phyloP scores from a whole-genome alignment of 2,797 vertebrate genomes.

The Myripristis murdjan region DNA sequence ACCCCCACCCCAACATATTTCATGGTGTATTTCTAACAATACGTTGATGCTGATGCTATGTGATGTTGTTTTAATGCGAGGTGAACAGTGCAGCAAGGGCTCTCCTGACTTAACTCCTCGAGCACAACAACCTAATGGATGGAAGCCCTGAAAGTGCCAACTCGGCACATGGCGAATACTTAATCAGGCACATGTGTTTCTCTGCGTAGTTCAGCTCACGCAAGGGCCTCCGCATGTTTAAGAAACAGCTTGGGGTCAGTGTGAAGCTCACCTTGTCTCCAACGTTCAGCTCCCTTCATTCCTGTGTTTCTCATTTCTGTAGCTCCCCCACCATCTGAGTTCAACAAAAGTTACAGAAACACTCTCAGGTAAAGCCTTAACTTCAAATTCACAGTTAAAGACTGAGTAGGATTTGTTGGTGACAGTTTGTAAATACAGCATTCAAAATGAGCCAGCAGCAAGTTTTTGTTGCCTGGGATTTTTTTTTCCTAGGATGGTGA shows the following conservation, averaged over 20 bases:
- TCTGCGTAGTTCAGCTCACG: constrained; percentile 36
- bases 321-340: too few relatives aligned
- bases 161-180: constrained; percentile 34
- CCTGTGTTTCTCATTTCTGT: too few relatives aligned
- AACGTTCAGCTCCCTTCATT: background rate
- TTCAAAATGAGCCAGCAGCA: too few relatives aligned
- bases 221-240: background rate
- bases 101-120: constrained; percentile 57
- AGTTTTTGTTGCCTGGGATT: too few relatives aligned
- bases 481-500: too few relatives aligned
- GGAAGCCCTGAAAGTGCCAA: constrained; percentile 32
- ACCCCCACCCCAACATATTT: too few relatives aligned
- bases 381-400: too few relatives aligned
- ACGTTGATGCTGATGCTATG: constrained; percentile 16
- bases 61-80: constrained; percentile 49
- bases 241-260: constrained; percentile 7
- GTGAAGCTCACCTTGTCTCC: constrained; percentile 15
- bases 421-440: too few relatives aligned
- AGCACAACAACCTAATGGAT: constrained; percentile 52
- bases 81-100: constrained; percentile 31
- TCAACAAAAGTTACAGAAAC: too few relatives aligned
- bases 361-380: too few relatives aligned
- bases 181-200: constrained; percentile 50
- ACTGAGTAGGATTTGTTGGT: too few relatives aligned
- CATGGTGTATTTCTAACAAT: background rate